Percentiles rank a stretch among this genome's conserved stretches.
These are phyloP conservation scores for Cyprinus carpio DNA, from an alignment of 2,113 vertebrate species.

Conservation along the genomic window DNA sequence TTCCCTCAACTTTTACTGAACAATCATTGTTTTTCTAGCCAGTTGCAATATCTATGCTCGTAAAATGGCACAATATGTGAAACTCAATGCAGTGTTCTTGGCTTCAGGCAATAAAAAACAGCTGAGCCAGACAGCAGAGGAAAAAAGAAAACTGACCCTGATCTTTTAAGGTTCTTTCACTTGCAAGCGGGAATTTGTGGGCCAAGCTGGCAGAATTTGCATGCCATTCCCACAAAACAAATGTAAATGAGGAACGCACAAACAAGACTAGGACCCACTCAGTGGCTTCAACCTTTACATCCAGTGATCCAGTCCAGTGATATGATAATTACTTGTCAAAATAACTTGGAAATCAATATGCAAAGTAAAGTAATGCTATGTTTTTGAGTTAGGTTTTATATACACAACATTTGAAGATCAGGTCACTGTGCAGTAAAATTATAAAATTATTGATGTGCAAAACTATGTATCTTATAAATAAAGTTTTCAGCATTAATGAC, in stretches of 20 bases:
- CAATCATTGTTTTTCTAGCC: slow-evolving; percentile 24
- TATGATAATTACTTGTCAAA: not conserved
- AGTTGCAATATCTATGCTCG: slow-evolving; percentile 6
- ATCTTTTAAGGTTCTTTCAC: slow-evolving; percentile 36
- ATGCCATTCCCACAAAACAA: slow-evolving; percentile 46
- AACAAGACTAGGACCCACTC: slow-evolving; percentile 10
- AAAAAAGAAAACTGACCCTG: slow-evolving; percentile 35
- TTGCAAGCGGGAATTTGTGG: slow-evolving; percentile 63
- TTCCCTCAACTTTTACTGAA: not conserved
- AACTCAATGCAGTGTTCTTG: slow-evolving; percentile 17
- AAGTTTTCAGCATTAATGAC: too few species aligned
- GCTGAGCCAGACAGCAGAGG: slow-evolving; percentile 12
- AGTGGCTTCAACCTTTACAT: not conserved
- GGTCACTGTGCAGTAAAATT: too few species aligned
- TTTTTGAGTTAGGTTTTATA: too few species aligned
- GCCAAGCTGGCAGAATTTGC: slow-evolving; percentile 48
- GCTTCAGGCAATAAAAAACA: slow-evolving; percentile 23
- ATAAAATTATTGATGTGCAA: too few species aligned
- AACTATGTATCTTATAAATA: too few species aligned
- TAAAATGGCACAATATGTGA: slow-evolving; percentile 30
- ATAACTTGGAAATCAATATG: not conserved
- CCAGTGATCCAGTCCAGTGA: not conserved
- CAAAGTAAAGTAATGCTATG: not conserved
- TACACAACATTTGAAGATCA: too few species aligned
- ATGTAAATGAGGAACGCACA: slow-evolving; percentile 55